Conservation (phyloP, 1,140 invertebrate genomes). For the Formica exsecta region DNA sequence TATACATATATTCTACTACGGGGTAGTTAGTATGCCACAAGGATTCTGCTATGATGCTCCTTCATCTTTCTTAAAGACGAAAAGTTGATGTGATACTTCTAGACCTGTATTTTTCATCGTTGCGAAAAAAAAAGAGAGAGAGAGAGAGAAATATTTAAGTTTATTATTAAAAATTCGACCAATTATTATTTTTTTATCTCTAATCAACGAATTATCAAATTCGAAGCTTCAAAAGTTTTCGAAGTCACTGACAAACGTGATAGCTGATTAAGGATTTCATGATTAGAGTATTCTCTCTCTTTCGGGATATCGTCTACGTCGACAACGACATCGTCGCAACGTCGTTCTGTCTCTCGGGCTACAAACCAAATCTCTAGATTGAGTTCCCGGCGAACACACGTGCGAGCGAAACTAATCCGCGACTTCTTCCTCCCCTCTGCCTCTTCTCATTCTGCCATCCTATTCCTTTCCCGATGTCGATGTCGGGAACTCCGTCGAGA, state of each 20-base stretch:
- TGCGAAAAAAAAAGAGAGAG: not conserved
- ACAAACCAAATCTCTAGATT: conserved; percentile 81
- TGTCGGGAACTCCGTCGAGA: conserved; percentile 72
- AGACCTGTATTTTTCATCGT: conserved; percentile 18
- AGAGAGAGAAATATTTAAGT: not conserved
- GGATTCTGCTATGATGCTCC: conserved; percentile 26
- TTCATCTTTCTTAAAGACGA: conserved; percentile 42
- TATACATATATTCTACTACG: conserved; percentile 34
- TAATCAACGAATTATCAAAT: conserved; percentile 21
- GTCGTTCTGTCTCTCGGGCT: conserved; percentile 70
- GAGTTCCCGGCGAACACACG: conserved; percentile 79
- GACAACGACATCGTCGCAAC: conserved; percentile 44
- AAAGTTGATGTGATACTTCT: conserved; percentile 36
- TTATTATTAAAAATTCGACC: not conserved
- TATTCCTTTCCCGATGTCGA: conserved; percentile 52
- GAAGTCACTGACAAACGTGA: conserved; percentile 62
- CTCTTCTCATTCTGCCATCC: conserved; percentile 39
- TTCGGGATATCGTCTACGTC: not conserved
- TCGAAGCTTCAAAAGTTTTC: conserved; percentile 8
- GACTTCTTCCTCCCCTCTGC: conserved; percentile 45
- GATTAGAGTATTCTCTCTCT: conserved; percentile 70
- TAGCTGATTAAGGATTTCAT: conserved; percentile 77
- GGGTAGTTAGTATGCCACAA: conserved; percentile 41
- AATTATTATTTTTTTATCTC: not conserved
- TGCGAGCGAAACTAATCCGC: conserved; percentile 78